These are phyloP conservation scores for Drosophila lowei DNA, from an alignment of 1,140 invertebrate genomes.

Conservation along the genomic window DNA sequence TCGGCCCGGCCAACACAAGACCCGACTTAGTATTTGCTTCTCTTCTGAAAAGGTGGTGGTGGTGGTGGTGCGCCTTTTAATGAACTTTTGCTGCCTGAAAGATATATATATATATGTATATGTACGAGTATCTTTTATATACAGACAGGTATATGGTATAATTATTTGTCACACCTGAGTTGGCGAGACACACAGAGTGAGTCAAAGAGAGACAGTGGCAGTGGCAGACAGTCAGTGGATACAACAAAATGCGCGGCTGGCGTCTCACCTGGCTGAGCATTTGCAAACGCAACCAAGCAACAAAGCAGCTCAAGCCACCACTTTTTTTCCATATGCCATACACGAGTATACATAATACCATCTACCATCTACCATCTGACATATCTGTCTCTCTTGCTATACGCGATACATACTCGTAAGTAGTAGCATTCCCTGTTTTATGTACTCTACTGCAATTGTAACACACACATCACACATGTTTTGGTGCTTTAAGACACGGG, in stretches of 20 bases:
- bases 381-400: conserved; percentile 2
- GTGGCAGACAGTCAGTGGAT: conserved; percentile 2
- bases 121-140: conserved; percentile 9
- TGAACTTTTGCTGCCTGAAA: conserved; percentile 55
- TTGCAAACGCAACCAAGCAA: conserved; percentile 59
- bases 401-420: conserved; percentile 6
- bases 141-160: conserved; percentile 62
- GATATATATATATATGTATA: too few relatives aligned
- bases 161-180: conserved; percentile 82
- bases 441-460: too few relatives aligned
- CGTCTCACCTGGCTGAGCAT: conserved; percentile 77
- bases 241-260: conserved; percentile 46
- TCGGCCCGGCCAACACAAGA: conserved; percentile 33
- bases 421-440: not conserved
- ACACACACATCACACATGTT: too few relatives aligned
- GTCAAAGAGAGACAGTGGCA: not conserved
- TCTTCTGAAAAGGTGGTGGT: conserved; percentile 17
- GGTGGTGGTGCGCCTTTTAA: conserved; percentile 44
- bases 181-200: conserved; percentile 56
- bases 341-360: not conserved
- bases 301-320: conserved; percentile 60
- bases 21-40: conserved; percentile 12
- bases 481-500: too few relatives aligned
- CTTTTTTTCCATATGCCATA: conserved; percentile 66
- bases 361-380: conserved; percentile 8